These are phyloP conservation scores for Flexamia atlantica DNA, from an alignment of 2,888 invertebrate species.

Conservation along the genomic window DNA sequence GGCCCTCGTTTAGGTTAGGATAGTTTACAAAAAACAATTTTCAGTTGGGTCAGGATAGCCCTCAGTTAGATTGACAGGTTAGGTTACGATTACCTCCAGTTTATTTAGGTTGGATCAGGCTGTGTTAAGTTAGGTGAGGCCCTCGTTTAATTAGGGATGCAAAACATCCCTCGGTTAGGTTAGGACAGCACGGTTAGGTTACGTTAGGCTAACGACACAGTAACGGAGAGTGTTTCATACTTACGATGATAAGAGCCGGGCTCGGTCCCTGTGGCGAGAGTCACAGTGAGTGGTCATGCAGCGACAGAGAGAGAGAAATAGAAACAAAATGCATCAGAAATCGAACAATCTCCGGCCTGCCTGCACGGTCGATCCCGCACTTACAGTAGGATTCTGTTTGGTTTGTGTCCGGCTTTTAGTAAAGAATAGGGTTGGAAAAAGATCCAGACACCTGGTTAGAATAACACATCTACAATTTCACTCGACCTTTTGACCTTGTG, in stretches of 20 bases:
- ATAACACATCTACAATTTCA: too few relatives aligned
- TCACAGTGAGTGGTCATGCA: conserved; percentile 45
- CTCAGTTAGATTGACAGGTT: not conserved
- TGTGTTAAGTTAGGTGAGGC: not conserved
- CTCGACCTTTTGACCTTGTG: too few relatives aligned
- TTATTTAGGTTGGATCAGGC: too few relatives aligned
- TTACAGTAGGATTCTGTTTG: too few relatives aligned
- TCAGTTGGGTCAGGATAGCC: too few relatives aligned
- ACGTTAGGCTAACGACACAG: conserved; percentile 18
- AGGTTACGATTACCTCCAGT: not conserved
- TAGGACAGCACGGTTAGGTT: not conserved
- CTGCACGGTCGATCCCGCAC: too few relatives aligned
- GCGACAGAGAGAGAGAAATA: conserved; percentile 51
- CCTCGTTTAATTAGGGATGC: not conserved
- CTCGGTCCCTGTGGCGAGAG: conserved; percentile 73
- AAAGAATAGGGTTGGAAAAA: too few relatives aligned
- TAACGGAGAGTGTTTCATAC: conserved; percentile 68
- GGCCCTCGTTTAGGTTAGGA: too few relatives aligned
- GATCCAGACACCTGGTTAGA: too few relatives aligned
- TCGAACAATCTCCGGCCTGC: conserved; percentile 25
- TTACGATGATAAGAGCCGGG: conserved; percentile 73
- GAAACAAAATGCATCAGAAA: conserved; percentile 59
- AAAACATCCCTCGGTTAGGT: not conserved
- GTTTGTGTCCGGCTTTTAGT: too few relatives aligned
- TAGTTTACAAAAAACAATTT: too few relatives aligned